Conservation (phyloP, 2,113 vertebrate genomes). For the Ursus arctos region DNA sequence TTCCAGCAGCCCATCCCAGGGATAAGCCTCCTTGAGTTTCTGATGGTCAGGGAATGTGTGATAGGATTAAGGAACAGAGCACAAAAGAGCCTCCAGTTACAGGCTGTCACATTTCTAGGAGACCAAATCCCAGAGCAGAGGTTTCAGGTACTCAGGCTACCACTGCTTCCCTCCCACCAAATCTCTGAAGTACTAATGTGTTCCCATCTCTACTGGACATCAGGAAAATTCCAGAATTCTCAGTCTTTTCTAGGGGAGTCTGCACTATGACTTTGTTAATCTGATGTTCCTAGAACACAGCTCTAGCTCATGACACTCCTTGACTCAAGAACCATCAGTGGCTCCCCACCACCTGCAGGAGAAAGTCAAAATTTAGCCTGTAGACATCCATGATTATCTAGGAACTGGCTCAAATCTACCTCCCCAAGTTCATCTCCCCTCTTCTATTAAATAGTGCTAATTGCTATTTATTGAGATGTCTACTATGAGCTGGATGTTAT, state of each 20-base stretch:
- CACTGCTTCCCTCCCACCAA: neutral
- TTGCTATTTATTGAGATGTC: neutral
- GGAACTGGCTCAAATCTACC: neutral
- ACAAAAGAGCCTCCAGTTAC: neutral
- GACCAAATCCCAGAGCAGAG: neutral
- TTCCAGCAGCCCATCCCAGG: neutral
- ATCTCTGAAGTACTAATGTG: neutral
- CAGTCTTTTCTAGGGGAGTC: neutral
- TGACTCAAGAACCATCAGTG: neutral
- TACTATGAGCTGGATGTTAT: neutral
- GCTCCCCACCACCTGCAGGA: neutral
- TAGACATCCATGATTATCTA: neutral
- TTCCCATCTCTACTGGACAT: neutral
- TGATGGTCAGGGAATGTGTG: neutral
- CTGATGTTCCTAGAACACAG: constrained; percentile 8
- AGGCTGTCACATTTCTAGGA: neutral
- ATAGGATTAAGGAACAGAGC: neutral
- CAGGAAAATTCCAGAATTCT: neutral
- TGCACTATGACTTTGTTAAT: neutral
- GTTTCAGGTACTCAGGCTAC: neutral
- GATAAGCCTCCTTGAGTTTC: neutral
- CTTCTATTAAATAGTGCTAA: neutral
- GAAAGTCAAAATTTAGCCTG: neutral
- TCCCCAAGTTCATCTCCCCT: neutral
- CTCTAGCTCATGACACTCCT: neutral